Conservation (phyloP, 2,797 vertebrate genomes). For the Thaleichthys pacificus region DNA sequence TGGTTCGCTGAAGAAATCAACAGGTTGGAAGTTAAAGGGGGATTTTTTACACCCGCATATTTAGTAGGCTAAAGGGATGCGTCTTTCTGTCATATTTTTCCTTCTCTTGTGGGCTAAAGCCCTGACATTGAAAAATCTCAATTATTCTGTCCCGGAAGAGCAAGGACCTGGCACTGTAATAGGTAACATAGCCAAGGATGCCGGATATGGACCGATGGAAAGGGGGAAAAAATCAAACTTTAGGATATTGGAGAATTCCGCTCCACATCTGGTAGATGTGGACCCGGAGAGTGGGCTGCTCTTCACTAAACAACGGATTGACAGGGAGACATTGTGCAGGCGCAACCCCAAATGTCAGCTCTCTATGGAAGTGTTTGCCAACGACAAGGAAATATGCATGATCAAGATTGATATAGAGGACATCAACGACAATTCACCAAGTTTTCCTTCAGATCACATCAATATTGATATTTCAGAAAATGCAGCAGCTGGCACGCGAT, state of each 20-base stretch:
- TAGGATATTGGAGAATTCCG: slow-evolving; percentile 96
- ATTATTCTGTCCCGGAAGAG: slow-evolving; percentile 97
- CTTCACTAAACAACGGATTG: slow-evolving; percentile 96
- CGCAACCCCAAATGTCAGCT: slow-evolving; percentile 95
- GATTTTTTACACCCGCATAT: slow-evolving; percentile 56
- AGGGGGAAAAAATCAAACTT: slow-evolving; percentile 89
- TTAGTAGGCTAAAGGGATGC: slow-evolving; percentile 84
- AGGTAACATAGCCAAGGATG: slow-evolving; percentile 97
- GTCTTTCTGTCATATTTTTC: slow-evolving; percentile 92
- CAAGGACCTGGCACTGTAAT: slow-evolving; percentile 95
- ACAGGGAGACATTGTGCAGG: slow-evolving; percentile 93
- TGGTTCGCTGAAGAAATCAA: slow-evolving; percentile 69
- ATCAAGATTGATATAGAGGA: slow-evolving; percentile 83
- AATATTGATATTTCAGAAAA: slow-evolving; percentile 79
- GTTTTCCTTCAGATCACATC: slow-evolving; percentile 73
- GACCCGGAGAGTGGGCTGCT: slow-evolving; percentile 95
- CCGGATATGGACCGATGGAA: slow-evolving; percentile 81
- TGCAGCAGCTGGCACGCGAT: slow-evolving; percentile 72
- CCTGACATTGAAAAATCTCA: slow-evolving; percentile 95
- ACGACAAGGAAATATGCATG: slow-evolving; percentile 98
- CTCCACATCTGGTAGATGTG: slow-evolving; percentile 93
- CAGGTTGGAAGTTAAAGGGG: slow-evolving; percentile 77
- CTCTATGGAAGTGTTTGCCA: slow-evolving; percentile 97
- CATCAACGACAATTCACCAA: slow-evolving; percentile 79
- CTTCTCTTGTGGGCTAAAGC: slow-evolving; percentile 92